Percentiles rank a stretch among this genome's conserved stretches.
Evolutionary conservation across 2,113 vertebrate genomes (phyloP).

Genomic region (Neotragus pygmaeus): DNA sequence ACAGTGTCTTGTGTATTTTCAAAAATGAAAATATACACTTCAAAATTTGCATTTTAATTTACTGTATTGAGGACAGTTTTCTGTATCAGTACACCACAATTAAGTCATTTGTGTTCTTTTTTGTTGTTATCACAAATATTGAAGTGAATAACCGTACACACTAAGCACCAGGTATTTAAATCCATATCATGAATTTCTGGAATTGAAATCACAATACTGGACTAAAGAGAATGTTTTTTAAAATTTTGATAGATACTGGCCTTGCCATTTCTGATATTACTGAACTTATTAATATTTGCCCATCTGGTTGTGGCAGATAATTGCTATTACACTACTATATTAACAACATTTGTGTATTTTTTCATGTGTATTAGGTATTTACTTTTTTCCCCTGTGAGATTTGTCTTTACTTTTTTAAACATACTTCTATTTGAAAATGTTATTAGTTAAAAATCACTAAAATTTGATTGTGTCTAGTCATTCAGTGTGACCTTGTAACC

Average conservation of each 20-base stretch:
- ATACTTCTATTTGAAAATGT: not conserved
- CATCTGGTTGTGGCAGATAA: not conserved
- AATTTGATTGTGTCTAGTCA: conserved; percentile 5
- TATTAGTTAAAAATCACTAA: not conserved
- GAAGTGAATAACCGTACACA: not conserved
- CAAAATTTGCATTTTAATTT: not conserved
- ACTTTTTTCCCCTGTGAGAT: not conserved
- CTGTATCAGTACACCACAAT: not conserved
- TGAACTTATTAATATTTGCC: not conserved
- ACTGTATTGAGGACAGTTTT: not conserved
- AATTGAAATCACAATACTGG: not conserved
- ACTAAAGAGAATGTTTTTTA: conserved; percentile 6
- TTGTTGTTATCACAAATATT: not conserved
- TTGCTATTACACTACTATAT: not conserved
- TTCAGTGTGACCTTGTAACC: not conserved
- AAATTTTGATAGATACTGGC: not conserved
- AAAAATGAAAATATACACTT: not conserved
- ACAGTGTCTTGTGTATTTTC: not conserved
- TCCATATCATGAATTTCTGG: not conserved
- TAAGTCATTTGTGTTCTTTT: not conserved
- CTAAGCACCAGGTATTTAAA: not conserved
- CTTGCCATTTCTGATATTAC: not conserved
- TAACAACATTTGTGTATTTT: not conserved
- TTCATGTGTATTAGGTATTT: not conserved
- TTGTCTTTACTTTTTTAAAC: not conserved